Base-by-base conservation (phyloP, 1,140 invertebrate genomes). In the Drosophila albomicans region DNA sequence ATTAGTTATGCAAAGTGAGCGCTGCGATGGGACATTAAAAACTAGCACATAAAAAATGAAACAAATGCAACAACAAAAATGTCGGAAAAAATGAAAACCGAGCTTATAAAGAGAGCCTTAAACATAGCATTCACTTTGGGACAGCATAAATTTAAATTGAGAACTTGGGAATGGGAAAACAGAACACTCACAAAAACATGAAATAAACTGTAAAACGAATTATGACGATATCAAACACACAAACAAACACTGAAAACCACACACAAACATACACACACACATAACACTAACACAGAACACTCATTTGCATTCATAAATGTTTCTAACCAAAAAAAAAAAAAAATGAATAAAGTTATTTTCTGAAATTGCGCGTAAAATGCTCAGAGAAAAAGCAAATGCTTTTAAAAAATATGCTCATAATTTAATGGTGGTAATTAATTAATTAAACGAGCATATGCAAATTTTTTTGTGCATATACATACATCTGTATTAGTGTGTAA, bases 1-100 rank as follows among this genome's bases (percentile, higher is more conserved):
- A 88, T 88, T 88, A 88, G 84, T 78, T 89, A 88, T 89, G 84
- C 84, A 88, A 89, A 88, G 62, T 78, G 74, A 75, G 51, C 76
- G 77, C 73, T 62, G 80, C 80, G 70, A 66, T 80, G 80, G 84
- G 67, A 75, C 43, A 70, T 51, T 62, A 72, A 71, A 81, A 82
- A 58, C 57, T 57, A 51, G 41, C 71, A 68, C 56, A 73, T 74
- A 52, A 66, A 62, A 76, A 72, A 58, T 45, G 43, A 79, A 58
- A 49, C 45, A 66, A 69, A 52, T 45, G 48, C 48, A 69, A 67
- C 62, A 63, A 54, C 25, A 20, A 67, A 81, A 61, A 20, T 8
- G 8, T 35, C 28, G 38, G 49, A 45, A 38, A 54, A 63, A 56
- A 51, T 54, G n/a, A 30, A 67, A 81, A 65, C 13, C 49, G 3